phyloP scores from a whole-genome alignment of 2,113 vertebrate species.

The Cynoglossus semilaevis region DNA sequence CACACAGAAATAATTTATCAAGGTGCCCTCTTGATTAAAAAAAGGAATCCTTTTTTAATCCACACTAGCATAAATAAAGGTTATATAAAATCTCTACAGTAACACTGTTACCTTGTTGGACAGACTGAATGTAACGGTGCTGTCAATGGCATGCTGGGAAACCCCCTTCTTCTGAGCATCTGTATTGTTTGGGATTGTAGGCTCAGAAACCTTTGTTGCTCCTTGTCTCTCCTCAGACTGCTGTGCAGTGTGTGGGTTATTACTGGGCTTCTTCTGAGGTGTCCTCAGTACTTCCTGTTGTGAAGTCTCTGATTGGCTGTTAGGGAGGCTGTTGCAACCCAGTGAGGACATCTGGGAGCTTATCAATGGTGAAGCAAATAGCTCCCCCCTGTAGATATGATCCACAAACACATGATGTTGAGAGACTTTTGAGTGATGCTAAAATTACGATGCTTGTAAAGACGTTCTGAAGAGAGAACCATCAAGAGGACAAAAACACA shows the following conservation, averaged over 20 bases:
- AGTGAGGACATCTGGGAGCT: constrained; percentile 47
- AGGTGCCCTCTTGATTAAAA: neutral
- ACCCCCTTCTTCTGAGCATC: constrained; percentile 36
- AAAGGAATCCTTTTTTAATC: no score
- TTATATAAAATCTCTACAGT: neutral
- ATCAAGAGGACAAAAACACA: no score
- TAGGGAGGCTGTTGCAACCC: constrained; percentile 54
- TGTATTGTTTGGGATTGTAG: constrained; percentile 9
- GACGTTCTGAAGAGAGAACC: no score
- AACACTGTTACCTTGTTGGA: constrained; percentile 57
- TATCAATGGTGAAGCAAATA: constrained; percentile 67
- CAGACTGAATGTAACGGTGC: constrained; percentile 33
- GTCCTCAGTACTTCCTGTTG: constrained; percentile 14
- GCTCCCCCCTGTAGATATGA: constrained; percentile 67
- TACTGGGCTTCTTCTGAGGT: neutral
- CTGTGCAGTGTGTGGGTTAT: neutral
- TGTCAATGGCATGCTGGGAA: constrained; percentile 57
- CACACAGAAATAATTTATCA: constrained; percentile 4
- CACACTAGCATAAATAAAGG: neutral
- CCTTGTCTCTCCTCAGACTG: constrained; percentile 42
- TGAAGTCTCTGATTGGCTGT: constrained; percentile 53
- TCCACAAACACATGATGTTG: neutral
- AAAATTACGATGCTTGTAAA: no score
- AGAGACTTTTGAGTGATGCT: no score
- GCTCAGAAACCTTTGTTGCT: neutral